Percentiles rank a stretch among this genome's conserved stretches.
These are phyloP conservation scores for Nephrotoma flavescens DNA, from an alignment of 2,888 invertebrate species.

Conservation along the genomic window DNA sequence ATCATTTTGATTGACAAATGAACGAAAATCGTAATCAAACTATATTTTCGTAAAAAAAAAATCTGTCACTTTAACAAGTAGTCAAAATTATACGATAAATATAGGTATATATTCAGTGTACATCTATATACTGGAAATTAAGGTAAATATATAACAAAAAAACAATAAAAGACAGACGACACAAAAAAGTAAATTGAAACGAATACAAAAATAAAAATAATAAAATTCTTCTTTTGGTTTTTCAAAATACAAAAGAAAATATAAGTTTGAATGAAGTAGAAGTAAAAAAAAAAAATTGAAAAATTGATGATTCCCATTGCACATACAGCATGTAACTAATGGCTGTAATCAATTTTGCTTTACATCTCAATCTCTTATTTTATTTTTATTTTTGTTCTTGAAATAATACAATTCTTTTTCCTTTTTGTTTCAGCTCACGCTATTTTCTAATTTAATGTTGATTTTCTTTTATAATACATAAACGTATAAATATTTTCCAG, in stretches of 20 bases:
- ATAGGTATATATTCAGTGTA: background rate
- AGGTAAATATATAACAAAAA: background rate
- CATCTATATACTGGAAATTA: background rate
- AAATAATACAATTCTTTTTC: background rate
- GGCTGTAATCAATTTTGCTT: constrained; percentile 35
- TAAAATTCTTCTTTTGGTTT: background rate
- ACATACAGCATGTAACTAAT: constrained; percentile 33
- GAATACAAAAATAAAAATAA: background rate
- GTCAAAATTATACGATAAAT: background rate
- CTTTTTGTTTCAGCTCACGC: background rate
- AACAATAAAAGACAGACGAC: background rate
- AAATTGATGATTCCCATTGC: constrained; percentile 36
- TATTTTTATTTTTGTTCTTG: background rate
- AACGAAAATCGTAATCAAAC: too few relatives aligned
- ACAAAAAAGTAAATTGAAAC: constrained; percentile 6
- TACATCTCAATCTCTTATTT: constrained; percentile 36
- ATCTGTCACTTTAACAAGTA: background rate
- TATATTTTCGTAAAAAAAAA: too few relatives aligned
- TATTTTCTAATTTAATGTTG: constrained; percentile 5
- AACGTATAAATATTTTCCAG: background rate
- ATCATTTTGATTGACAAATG: too few relatives aligned
- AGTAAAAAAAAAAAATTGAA: constrained; percentile 6
- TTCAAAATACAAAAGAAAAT: background rate
- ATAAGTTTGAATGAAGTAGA: background rate
- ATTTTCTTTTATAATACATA: background rate